phyloP scores from a whole-genome alignment of 2,797 vertebrate genomes.

The Macrochelys suwanniensis region DNA sequence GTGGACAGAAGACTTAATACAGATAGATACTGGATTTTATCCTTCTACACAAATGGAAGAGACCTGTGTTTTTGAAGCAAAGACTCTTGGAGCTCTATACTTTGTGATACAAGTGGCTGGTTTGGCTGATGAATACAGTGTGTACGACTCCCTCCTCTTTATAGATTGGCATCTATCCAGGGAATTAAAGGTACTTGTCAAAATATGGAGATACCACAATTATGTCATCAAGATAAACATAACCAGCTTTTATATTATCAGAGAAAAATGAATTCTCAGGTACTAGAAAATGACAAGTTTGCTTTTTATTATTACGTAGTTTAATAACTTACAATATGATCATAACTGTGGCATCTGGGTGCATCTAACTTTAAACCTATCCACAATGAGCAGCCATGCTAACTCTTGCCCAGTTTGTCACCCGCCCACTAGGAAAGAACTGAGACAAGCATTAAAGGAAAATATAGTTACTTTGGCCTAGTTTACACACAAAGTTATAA shows the following conservation, averaged over 20 bases:
- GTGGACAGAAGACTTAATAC: neutral
- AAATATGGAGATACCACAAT: neutral
- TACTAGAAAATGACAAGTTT: rapidly evolving
- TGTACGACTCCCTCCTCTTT: neutral
- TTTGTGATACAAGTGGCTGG: neutral
- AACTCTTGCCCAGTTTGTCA: no score
- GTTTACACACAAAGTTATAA: no score
- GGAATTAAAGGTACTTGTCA: neutral
- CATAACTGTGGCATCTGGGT: no score
- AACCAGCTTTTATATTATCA: neutral
- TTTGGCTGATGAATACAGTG: neutral
- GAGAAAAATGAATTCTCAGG: neutral
- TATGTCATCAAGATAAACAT: neutral
- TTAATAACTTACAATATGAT: no score
- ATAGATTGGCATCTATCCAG: neutral
- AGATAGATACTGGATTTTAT: neutral
- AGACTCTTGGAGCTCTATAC: neutral
- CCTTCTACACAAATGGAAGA: neutral
- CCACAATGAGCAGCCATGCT: no score
- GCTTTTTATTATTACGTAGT: neutral
- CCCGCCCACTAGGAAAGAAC: no score
- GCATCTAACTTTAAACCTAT: no score
- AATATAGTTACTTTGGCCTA: no score
- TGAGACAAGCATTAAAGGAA: no score
- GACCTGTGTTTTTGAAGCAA: neutral